A percentile compares a stretch with the other conserved stretches of the same genome.
These are phyloP conservation scores for Apodemia mormo DNA, from an alignment of 2,888 invertebrate species.

Conservation along the genomic window DNA sequence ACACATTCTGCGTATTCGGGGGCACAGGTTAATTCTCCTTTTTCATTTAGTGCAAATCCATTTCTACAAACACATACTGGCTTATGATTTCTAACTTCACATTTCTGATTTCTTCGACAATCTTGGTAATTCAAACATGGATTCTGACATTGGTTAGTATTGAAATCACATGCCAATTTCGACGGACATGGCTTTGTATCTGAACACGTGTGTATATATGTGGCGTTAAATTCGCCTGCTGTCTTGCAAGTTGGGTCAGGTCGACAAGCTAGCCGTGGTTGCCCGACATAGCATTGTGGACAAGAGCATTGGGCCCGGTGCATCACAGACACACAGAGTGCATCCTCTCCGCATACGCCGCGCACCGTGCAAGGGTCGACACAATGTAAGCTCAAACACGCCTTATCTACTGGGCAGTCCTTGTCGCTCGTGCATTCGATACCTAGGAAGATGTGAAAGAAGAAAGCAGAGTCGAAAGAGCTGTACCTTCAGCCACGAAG, in stretches of 20 bases:
- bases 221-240: constrained; percentile 81
- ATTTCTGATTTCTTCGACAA: constrained; percentile 92
- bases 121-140: constrained; percentile 88
- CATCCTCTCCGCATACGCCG: constrained; percentile 94
- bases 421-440: constrained; percentile 94
- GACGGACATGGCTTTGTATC: constrained; percentile 87
- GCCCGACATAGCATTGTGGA: constrained; percentile 92
- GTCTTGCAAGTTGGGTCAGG: constrained; percentile 90
- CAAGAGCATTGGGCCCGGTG: constrained; percentile 94
- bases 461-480: constrained; percentile 86
- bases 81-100: constrained; percentile 92
- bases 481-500: constrained; percentile 94
- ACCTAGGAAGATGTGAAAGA: constrained; percentile 85
- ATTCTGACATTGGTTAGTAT: constrained; percentile 88
- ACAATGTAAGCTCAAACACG: constrained; percentile 95
- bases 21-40: constrained; percentile 92
- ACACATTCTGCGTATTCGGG: constrained; percentile 91
- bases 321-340: constrained; percentile 91
- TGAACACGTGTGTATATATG: constrained; percentile 81
- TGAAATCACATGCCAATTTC: constrained; percentile 86
- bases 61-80: constrained; percentile 94
- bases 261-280: constrained; percentile 89
- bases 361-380: constrained; percentile 94
- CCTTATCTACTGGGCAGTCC: constrained; percentile 95
- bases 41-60: constrained; percentile 93